Base-by-base conservation (phyloP, 1,140 invertebrate species). In the Sogatella furcifera region DNA sequence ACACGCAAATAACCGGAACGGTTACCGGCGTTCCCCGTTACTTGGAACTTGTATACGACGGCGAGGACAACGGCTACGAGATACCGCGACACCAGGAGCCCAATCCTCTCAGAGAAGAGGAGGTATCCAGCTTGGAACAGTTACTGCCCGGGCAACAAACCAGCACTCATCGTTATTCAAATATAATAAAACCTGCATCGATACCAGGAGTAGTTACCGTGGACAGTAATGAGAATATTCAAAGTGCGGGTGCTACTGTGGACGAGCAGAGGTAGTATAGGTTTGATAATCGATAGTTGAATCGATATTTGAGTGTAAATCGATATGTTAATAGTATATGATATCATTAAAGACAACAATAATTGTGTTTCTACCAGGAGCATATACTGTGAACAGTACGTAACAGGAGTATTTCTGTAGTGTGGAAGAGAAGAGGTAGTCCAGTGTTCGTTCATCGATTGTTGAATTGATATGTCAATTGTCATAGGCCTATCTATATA, bases 11-110 rank as follows among this genome's bases (percentile, higher is more conserved):
- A 58, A 22, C 17, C n/a, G 19, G 56, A 38, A 60, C 41, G 49
- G n/a, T 66, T 46, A 62, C 52, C 10, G 68, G 72, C 43, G 68
- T 72, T 46, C 76, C 73, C n/a, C 74, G 73, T 65, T 78, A 78
- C 66, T 61, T 78, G 22, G 76, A 78, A 68, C 60, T 78, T 13
- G 60, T 78, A 8, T 74, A 74, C 60, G 73, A 74, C 55, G 53
- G 59, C 1, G 69, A 70, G 34, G 70, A 71, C 55, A 71, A 74
- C 41, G 75, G 75, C 14, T 77, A 77, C 57, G 75, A 77, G 69
- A 67, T 77, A 46, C 75, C 76, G 10, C 62, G 68, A 21, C 57
- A 52, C 15, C 46, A 17, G 49, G 17, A 19, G 6, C 5, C n/a
- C 19, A 2, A 2, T 5, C 9, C 34, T 5, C 42, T 14, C 14